phyloP scores from a whole-genome alignment of 2,888 invertebrate species.

The Ptilodon capucinus region DNA sequence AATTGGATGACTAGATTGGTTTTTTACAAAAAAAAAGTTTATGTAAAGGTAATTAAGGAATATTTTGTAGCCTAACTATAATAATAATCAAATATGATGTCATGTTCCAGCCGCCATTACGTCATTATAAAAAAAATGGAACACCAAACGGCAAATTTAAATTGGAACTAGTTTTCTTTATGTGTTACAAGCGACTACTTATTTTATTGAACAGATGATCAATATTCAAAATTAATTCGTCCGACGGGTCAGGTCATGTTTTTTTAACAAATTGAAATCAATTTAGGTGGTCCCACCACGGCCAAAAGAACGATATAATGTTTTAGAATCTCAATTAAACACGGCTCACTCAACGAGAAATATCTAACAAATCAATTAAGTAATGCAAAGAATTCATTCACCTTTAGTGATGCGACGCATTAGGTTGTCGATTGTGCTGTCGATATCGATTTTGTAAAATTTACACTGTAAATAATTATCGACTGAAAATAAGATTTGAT shows the following conservation, averaged over 20 bases:
- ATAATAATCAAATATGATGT: neutral
- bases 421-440: slow-evolving; percentile 10
- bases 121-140: neutral
- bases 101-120: neutral
- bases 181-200: slow-evolving; percentile 10
- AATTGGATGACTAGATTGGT: too few species aligned
- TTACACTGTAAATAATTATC: neutral
- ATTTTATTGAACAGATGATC: slow-evolving; percentile 20
- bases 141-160: neutral
- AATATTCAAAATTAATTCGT: slow-evolving; percentile 29
- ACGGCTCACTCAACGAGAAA: slow-evolving; percentile 73
- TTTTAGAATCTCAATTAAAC: slow-evolving; percentile 69
- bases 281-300: slow-evolving; percentile 53
- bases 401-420: slow-evolving; percentile 58
- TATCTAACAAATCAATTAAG: slow-evolving; percentile 79
- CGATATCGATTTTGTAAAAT: slow-evolving; percentile 42
- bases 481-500: too few species aligned
- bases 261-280: slow-evolving; percentile 39
- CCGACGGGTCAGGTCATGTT: slow-evolving; percentile 35
- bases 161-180: neutral
- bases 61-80: too few species aligned
- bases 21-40: too few species aligned
- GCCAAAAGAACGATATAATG: slow-evolving; percentile 51
- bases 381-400: slow-evolving; percentile 79
- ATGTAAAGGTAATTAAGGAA: too few species aligned